Base-by-base conservation (phyloP, 2,797 vertebrate species). In the Hemibagrus guttatus region DNA sequence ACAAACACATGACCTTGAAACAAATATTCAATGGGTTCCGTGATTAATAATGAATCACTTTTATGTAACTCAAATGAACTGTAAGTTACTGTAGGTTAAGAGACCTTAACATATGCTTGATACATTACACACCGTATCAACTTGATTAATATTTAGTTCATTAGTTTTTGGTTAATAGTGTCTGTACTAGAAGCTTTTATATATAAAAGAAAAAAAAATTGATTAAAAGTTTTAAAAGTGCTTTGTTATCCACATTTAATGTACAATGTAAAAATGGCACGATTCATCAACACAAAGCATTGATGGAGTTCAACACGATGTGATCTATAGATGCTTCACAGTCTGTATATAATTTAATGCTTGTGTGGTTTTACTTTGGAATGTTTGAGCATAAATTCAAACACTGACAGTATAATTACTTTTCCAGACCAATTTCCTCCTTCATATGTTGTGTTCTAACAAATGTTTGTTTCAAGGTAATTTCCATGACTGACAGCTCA, bases 261-360 rank as follows among this genome's bases (percentile, higher is more conserved):
- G 72, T 46, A 64, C 74, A 83, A 82, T 88, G 63, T 69, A 83
- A 84, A 85, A 88, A 83, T 56, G 49, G 28, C 80, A 42, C 56
- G 19, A 46, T 46, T 81, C 42, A 21, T 64, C 61, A 46, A 49
- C 78, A 61, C 58, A 81, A 81, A 63, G 9, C 4, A 12, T 61
- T 26, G 58, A 52, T 26, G 5, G 54, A 19, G 52, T 58, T 85
- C 4, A 85, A 79, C 21, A 56, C 49, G 31, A 80, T 26, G 35
- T 81, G 31, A 80, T 61, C 6, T 61, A 56, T 21, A 6, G 9
- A 58, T 42, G 42, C 2, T 39, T 58, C 9, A 19, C n/a, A 56
- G 17, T 58, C 54, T 1, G 31, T 59, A 16, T 14, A 80, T 59
- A 21, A 16, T 31, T 6, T 79, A 39, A 58, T 21, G 28, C 11